phyloP scores from a whole-genome alignment of 2,113 vertebrate species.

The Fulmarus glacialis region DNA sequence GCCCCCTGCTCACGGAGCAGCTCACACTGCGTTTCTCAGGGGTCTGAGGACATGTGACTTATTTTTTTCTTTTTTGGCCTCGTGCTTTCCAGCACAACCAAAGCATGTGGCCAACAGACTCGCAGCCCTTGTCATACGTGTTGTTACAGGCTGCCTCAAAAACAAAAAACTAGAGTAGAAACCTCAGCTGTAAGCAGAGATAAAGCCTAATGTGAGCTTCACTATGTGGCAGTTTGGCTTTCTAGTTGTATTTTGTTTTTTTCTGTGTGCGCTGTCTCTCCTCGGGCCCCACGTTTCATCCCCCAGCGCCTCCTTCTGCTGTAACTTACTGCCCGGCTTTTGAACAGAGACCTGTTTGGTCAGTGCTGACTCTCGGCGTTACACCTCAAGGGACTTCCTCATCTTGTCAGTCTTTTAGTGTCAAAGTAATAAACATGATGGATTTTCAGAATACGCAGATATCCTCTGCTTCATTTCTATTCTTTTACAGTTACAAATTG shows the following conservation, averaged over 20 bases:
- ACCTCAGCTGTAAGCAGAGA: neutral
- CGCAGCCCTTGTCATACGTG: neutral
- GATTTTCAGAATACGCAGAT: neutral
- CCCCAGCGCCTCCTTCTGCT: neutral
- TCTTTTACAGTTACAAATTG: neutral
- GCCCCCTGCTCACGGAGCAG: accelerated
- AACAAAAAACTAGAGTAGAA: neutral
- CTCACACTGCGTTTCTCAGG: neutral
- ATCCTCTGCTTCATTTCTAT: neutral
- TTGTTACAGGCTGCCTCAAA: accelerated
- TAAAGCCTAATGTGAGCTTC: neutral
- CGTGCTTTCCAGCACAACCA: neutral
- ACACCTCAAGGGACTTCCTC: neutral
- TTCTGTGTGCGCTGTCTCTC: neutral
- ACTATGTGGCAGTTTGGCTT: neutral
- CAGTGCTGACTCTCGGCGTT: neutral
- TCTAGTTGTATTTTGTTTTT: neutral
- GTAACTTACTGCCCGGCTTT: neutral
- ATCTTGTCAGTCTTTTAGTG: neutral
- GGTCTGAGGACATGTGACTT: neutral
- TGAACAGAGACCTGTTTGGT: neutral
- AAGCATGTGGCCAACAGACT: neutral
- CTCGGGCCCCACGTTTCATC: neutral
- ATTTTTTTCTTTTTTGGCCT: neutral
- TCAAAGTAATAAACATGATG: neutral